Percentiles rank a stretch among this genome's conserved stretches.
phyloP scores from a whole-genome alignment of 2,797 vertebrate genomes.

The Molossus molossus region DNA sequence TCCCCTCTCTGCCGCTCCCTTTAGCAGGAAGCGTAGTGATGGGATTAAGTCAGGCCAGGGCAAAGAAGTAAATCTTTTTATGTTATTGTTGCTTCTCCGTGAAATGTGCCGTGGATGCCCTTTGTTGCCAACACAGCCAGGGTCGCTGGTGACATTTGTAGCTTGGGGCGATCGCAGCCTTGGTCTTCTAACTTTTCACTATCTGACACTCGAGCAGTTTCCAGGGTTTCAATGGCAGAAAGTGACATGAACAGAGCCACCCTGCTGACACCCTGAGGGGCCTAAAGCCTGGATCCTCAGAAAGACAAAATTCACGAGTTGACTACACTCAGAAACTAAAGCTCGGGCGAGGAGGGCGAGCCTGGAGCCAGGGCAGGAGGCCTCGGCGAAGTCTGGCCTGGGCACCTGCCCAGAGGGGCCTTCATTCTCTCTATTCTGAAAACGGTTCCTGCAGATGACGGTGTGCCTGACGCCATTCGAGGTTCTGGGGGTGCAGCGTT shows the following conservation, averaged over 20 bases:
- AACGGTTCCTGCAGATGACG: background rate
- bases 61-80: background rate
- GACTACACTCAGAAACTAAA: background rate
- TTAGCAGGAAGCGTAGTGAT: background rate
- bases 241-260: background rate
- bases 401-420: background rate
- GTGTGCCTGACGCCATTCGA: background rate
- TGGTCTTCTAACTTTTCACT: constrained; percentile 30
- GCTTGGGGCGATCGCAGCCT: background rate
- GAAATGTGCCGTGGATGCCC: background rate
- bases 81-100: background rate
- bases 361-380: background rate
- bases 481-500: too few species aligned
- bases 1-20: background rate
- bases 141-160: background rate
- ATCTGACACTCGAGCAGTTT: constrained; percentile 8
- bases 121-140: background rate
- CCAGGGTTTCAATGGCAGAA: constrained; percentile 53
- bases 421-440: background rate
- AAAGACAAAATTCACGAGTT: constrained; percentile 22
- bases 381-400: background rate
- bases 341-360: background rate
- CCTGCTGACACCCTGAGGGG: constrained; percentile 8
- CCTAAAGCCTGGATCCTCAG: constrained; percentile 3
- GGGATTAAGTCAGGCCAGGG: background rate